Evolutionary conservation across 2,113 vertebrate genomes (phyloP), one percentile per base, ranked within the genome.

Genomic region (Pontoporia blainvillei): DNA sequence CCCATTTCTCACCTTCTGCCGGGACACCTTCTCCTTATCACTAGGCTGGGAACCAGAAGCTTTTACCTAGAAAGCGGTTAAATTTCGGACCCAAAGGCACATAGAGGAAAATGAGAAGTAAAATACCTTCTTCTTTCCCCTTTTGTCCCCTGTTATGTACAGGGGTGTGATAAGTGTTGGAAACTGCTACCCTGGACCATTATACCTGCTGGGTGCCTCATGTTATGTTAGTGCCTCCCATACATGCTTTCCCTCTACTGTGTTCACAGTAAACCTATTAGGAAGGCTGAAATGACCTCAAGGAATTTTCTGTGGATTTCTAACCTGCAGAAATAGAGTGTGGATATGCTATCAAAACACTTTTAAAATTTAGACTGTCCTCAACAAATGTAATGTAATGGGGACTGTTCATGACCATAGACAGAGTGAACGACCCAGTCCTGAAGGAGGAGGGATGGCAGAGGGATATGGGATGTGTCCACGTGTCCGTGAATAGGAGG

Each of bases 381-480:
- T 31, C 59, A 13, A 29, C 41, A 44, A 49, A 59, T n/a, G 21
- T 34, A 49, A 59, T n/a, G 21, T 34, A n/a, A 7, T 1, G 4
- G 1, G 12, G 49, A 54, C 31, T 9, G 2, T n/a, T 90, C 27
- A 25, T 36, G 41, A 59, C 2, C 2, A 1, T 5, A 6, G 17
- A 41, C 7, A 6, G 17, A 41, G 14, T 0, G 34, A 59, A 62
- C 39, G 34, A 4, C 8, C 31, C 20, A 27, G n/a, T 25, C 18
- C 64, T 54, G 52, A 13, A 14, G 15, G 82, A 52, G 52, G 54
- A 69, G 52, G 52, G 31, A 3, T 15, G 3, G 0, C 29, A 41
- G 39, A 13, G 5, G 25, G 8, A 3, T 31, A 6, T 21, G 10
- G 3, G 0, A 39, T 17, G 31, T 36, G 10, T 18, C 15, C 9